Evolutionary conservation across 2,888 invertebrate species (phyloP).

Genomic region (Gryllus longicercus): DNA sequence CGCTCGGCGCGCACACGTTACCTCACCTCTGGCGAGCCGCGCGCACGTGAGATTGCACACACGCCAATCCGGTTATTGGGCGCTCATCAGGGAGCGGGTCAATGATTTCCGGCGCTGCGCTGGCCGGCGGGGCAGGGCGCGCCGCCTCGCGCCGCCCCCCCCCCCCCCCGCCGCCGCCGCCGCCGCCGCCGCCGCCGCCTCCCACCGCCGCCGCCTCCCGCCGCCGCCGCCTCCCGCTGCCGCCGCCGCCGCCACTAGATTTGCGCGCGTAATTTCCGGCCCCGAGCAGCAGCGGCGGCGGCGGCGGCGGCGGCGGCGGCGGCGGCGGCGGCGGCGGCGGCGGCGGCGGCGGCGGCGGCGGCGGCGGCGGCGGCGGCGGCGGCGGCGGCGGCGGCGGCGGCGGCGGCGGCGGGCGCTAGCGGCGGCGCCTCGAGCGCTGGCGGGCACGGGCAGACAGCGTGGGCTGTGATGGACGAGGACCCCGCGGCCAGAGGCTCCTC

Average conservation of each 20-base stretch:
- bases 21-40: not conserved
- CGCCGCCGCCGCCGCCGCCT: not conserved
- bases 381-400: not conserved
- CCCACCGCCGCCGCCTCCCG: not conserved
- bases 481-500: too few relatives aligned
- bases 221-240: too few relatives aligned
- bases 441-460: not conserved
- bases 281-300: not conserved
- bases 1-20: not conserved
- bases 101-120: not conserved
- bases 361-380: not conserved
- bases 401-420: not conserved
- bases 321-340: not conserved
- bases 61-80: conserved; percentile 10
- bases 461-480: not conserved
- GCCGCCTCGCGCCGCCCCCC: not conserved
- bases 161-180: not conserved
- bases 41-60: not conserved
- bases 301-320: not conserved
- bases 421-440: not conserved
- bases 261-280: conserved; percentile 7
- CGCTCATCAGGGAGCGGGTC: conserved; percentile 8
- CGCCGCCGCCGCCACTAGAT: not conserved
- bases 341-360: not conserved
- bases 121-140: not conserved